Base-by-base conservation (phyloP, 2,888 invertebrate species). In the Trachelus troglodyta region DNA sequence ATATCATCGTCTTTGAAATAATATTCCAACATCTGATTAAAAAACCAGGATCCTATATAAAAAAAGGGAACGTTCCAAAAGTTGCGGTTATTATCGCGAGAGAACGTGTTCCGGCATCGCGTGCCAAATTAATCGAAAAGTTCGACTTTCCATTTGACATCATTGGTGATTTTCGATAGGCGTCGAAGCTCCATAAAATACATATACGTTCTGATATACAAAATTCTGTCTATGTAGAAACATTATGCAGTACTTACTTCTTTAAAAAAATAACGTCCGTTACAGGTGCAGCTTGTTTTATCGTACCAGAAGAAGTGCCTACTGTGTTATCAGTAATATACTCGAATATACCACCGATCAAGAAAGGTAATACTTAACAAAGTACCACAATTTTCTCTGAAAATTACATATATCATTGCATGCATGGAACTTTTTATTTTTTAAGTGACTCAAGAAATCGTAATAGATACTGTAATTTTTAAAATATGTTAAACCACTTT, bases 331-430 rank as follows among this genome's bases (percentile, higher is more conserved):
- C 96, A 0, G 93, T 97, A 4, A 94, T 96, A 0, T 97, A 96
- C 90, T 96, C 96, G 12, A 97, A 96, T 86, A 96, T 97, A 81
- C 97, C 97, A 6, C 96, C 96, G 0, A 94, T 97, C 12, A 96
- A 96, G 87, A 97, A 97, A 94, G 97, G 97, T 96, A 93, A 56
- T 23, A 23, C 23, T 6, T 9, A 56, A 2, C 56, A 23, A 56
- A 56, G 6, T 56, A 56, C 56, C 23, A 23, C 56, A 9, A n/a
- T n/a, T n/a, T 56, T 56, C 23, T 15, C 9, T 56, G 23, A 56
- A 56, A 56, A 56, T 56, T 9, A 23, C 23, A 56, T 56, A 56
- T 56, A 56, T 56, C 56, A 56, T 56, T 56, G 23, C 56, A 56
- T 23, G 23, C 56, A 1, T 23, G 56, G 0, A 56, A 23, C 56